phyloP scores from a whole-genome alignment of 2,113 vertebrate genomes.

The Lampris megalopsis region DNA sequence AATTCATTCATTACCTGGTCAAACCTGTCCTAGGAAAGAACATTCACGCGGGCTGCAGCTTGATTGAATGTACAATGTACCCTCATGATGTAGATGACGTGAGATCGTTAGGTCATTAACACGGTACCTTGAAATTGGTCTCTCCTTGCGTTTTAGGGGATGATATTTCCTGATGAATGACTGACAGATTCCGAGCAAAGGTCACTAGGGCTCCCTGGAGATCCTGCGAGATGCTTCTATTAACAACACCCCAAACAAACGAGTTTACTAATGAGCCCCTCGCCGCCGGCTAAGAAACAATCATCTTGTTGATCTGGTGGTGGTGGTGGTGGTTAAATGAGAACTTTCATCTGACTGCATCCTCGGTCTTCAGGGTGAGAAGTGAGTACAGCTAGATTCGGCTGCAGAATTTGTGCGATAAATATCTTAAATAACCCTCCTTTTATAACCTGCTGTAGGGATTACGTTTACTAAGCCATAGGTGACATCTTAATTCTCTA shows the following conservation, averaged over 20 bases:
- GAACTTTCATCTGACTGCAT: constrained; percentile 89
- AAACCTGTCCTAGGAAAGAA: constrained; percentile 15
- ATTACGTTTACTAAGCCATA: constrained; percentile 61
- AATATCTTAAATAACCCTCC: constrained; percentile 88
- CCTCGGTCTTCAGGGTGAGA: constrained; percentile 89
- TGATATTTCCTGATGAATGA: constrained; percentile 99
- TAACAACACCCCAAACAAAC: constrained; percentile 89
- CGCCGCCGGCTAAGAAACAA: constrained; percentile 86
- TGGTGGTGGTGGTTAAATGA: constrained; percentile 87
- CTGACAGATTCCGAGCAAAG: constrained; percentile 97
- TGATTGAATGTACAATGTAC: constrained; percentile 31
- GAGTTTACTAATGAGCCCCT: constrained; percentile 90
- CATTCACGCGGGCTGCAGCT: constrained; percentile 10
- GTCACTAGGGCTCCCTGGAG: constrained; percentile 95
- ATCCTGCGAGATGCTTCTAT: constrained; percentile 93
- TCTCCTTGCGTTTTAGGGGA: constrained; percentile 93
- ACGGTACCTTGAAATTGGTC: constrained; percentile 98
- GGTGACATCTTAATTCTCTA: constrained; percentile 61
- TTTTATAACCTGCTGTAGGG: constrained; percentile 51
- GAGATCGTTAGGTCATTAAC: constrained; percentile 95
- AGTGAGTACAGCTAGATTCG: constrained; percentile 86
- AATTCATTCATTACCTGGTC: background rate
- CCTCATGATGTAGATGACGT: constrained; percentile 48
- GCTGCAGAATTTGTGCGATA: constrained; percentile 87
- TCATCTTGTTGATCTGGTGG: constrained; percentile 85